Percentiles rank a stretch among this genome's conserved stretches.
These are phyloP conservation scores for Mus caroli DNA, from an alignment of 2,797 vertebrate genomes.

Conservation along the genomic window DNA sequence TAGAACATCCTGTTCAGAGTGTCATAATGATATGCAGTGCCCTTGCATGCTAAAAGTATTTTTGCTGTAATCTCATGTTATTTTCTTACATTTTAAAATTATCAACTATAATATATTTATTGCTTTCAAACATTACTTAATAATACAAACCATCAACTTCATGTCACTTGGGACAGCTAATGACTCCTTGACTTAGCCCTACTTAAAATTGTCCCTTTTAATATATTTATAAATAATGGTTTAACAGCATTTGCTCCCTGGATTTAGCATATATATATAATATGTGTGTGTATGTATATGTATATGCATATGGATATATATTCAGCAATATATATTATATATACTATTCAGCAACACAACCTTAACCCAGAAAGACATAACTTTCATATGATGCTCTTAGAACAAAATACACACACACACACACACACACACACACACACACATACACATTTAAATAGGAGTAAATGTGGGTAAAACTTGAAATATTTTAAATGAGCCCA, in stretches of 20 bases:
- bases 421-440: not conserved
- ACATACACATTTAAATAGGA: not conserved
- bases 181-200: not conserved
- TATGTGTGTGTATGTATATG: too few relatives aligned
- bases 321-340: too few relatives aligned
- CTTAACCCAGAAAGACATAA: too few relatives aligned
- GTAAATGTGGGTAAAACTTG: not conserved
- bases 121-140: not conserved
- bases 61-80: not conserved
- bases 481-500: not conserved
- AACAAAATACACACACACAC: not conserved
- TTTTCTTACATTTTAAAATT: conserved; percentile 28
- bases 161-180: not conserved
- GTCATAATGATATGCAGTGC: not conserved
- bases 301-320: too few relatives aligned
- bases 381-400: not conserved
- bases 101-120: conserved; percentile 9
- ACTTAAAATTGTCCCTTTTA: not conserved
- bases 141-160: not conserved
- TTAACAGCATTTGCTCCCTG: too few relatives aligned
- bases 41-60: not conserved
- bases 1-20: not conserved
- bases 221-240: too few relatives aligned
- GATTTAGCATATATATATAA: too few relatives aligned
- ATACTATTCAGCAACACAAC: not conserved